A percentile compares a stretch with the other conserved stretches of the same genome.
Conservation (phyloP, 2,113 vertebrate species). For the Tachycineta bicolor region DNA sequence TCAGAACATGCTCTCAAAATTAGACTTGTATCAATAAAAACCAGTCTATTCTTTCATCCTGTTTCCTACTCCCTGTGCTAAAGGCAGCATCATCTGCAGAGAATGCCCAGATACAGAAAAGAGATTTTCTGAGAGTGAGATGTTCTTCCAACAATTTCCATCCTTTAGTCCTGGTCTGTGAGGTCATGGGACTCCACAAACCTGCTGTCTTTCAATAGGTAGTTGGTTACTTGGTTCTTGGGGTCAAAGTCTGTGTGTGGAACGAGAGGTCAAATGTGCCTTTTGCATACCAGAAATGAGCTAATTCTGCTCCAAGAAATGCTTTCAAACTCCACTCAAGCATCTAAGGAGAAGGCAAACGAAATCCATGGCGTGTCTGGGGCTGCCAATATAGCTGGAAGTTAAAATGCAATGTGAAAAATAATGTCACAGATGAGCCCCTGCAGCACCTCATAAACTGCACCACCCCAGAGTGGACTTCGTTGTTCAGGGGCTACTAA, state of each 20-base stretch:
- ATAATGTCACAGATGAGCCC: background rate
- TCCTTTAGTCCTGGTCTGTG: background rate
- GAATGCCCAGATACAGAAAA: background rate
- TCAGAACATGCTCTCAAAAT: background rate
- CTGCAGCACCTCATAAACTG: background rate
- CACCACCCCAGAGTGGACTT: background rate
- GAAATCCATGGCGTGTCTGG: background rate
- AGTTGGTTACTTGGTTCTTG: background rate
- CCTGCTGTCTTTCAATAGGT: background rate
- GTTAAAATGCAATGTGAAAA: background rate
- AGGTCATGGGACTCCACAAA: background rate
- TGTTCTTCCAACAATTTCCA: background rate
- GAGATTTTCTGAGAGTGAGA: background rate
- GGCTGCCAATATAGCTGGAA: background rate
- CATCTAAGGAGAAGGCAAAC: background rate
- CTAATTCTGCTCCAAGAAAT: background rate
- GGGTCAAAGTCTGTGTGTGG: background rate
- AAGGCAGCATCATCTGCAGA: background rate
- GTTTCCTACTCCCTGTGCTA: background rate
- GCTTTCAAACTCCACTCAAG: background rate
- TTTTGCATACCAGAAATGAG: background rate
- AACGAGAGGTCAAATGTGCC: rapidly evolving
- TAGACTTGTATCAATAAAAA: background rate
- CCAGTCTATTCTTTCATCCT: background rate
- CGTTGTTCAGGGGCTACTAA: background rate